Evolutionary conservation across 2,797 vertebrate genomes (phyloP), one percentile per base, ranked within the genome.

Genomic region (Melanotaenia trifasciata): DNA sequence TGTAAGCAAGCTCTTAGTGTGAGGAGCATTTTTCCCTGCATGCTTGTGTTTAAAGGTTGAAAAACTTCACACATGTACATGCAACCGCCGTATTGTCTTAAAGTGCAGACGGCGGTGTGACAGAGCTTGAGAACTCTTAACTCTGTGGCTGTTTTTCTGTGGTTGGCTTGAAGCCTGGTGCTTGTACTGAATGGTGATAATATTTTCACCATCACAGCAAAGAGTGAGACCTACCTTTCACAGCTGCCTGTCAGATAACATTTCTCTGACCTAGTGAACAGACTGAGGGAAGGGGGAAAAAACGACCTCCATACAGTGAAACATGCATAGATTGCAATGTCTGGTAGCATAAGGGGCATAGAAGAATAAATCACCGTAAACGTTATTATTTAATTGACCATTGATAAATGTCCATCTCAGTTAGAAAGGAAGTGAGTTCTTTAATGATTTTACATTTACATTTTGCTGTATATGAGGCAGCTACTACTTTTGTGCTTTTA

Each of bases 211-310:
- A 59, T 76, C 58, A 80, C 77, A 74, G 69, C 76, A 80, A 85
- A 75, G 83, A 80, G 72, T 38, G 47, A 50, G 78, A 63, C 72
- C 71, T 76, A 72, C 76, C 63, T 84, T 88, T 93, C 72, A 87
- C 91, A 91, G 90, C 85, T 86, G 87, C 83, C 68, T 89, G 88
- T 13, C 47, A 92, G 85, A 90, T 87, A 87, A 78, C 83, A 80
- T 69, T 65, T 59, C 73, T 59, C 45, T 84, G 78, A 79, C 76
- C 79, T 60, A 60, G 57, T 40, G 8, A 54, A 54, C 12, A 32
- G 58, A 53, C 75, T 53, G 66, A 62, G 47, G n/a, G 30, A 61
- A 38, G 7, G 16, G 1, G 1, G 1, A 32, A 26, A 26, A 26
- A 5, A 7, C 9, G 14, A 28, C 64, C 63, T 18, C 26, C 57